Evolutionary conservation across 2,113 vertebrate species (phyloP), one percentile per base, ranked within the genome.

Genomic region (Myxocyprinus asiaticus): DNA sequence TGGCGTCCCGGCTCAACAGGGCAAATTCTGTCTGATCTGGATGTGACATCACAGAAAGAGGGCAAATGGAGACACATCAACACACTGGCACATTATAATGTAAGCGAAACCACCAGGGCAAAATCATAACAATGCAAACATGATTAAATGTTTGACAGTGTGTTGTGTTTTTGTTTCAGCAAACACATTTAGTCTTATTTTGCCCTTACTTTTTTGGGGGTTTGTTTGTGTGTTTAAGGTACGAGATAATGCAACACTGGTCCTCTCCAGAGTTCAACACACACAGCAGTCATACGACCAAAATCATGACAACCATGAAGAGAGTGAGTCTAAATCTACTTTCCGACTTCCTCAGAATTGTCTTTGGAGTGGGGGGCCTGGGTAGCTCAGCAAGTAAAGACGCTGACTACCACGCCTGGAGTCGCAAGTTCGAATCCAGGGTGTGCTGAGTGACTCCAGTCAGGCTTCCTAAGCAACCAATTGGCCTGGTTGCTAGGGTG

Each of bases 1-100:
- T 99, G 98, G 98, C 96, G 96, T 55, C 97, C 97, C 0, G 98
- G 96, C 53, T 98, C 98, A 82, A 98, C 97, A 0, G 98, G 97
- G 74, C 98, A 99, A 90, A 98, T 96, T 85, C 90, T 99, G 83
- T 98, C 96, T 0, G 98, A 99, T 87, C 91, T 99, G 89, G 98
- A 99, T 88, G 89, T 99, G 90, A 98, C 98, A 6, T 98, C 97
- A 5, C 96, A 96, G 89, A 96, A 94, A 81, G 98, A 99, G n/a
- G 96, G 98, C 89, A 92, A 96, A 81, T 98, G 95, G 96, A 96
- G 87, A 71, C 95, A 94, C 43, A 92, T 98, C 92, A 99, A 99
- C 89, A 99, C 98, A 0, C 91, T 99, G 81, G 98, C 96, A 80
- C 98, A 99, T 87, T 99, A 98, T 85, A 99, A 99, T 0, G 98